Base-by-base conservation (phyloP, 2,888 invertebrate species). In the Arctia plantaginis region DNA sequence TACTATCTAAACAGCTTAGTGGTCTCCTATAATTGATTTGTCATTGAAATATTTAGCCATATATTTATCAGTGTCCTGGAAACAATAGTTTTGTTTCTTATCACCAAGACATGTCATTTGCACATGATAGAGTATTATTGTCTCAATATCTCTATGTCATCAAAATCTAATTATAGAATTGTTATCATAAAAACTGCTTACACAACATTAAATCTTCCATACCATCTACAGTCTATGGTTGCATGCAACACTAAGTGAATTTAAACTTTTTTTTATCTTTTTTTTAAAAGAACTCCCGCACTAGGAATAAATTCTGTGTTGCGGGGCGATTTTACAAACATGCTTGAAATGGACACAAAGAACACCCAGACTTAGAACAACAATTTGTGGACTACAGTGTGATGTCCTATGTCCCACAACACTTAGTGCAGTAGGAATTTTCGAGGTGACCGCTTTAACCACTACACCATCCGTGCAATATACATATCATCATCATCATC, bases 131-230 rank as follows among this genome's bases (percentile, higher is more conserved):
- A 66, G 64, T 71, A 39, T 67, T 64, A 65, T n/a, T n/a, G n/a
- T 62, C 51, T n/a, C 15, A 62, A 30, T 18, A 62, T 62, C 27
- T 62, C 59, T 62, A 18, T 30, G 30, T 15, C 30, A 71, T 67
- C 47, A 64, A 67, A 64, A 33, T 70, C 18, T 71, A 67, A 74
- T 65, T 35, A 69, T 67, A 62, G 59, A 41, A 44, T 30, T 47
- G 69, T 44, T 70, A 71, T 74, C 70, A 67, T 66, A 35, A 51
- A 51, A 65, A 69, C 35, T 51, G 15, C 27, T 39, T 23, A 35
- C 35, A 30, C 51, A 55, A 66, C 15, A 51, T 47, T 33, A 20
- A 51, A 59, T 13, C 13, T 47, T 20, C 18, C n/a, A n/a, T 20
- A 20, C 12, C 51, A 55, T 55, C n/a, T n/a, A 2, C 23, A 2